Evolutionary conservation across 2,113 vertebrate genomes (phyloP).

Genomic region (Xenopus tropicalis): DNA sequence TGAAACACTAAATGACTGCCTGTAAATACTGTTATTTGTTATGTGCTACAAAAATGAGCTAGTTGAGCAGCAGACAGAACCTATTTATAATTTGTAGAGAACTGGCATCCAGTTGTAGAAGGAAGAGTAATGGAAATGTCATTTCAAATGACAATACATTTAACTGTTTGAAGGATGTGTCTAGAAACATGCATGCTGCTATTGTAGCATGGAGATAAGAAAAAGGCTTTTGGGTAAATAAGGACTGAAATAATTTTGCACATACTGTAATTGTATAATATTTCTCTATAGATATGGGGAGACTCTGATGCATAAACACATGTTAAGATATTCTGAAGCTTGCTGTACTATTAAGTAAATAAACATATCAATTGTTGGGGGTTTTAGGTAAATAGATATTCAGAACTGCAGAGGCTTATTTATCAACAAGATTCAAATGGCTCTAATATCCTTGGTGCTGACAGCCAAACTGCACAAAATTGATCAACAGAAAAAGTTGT

Average conservation of each 20-base stretch:
- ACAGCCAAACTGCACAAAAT: too few species aligned
- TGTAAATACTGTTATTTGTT: constrained; percentile 46
- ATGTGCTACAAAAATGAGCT: constrained; percentile 41
- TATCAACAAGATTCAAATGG: background rate
- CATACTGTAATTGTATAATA: constrained; percentile 19
- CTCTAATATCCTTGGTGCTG: too few species aligned
- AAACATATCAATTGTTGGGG: background rate
- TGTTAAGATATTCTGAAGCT: background rate
- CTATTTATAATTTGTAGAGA: constrained; percentile 44
- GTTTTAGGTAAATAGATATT: background rate
- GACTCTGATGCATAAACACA: background rate
- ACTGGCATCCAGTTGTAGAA: constrained; percentile 41
- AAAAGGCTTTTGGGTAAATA: constrained; percentile 23
- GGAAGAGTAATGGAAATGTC: constrained; percentile 43
- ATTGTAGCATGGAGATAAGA: constrained; percentile 34
- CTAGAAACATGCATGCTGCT: constrained; percentile 22
- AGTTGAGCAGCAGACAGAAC: constrained; percentile 40
- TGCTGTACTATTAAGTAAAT: background rate
- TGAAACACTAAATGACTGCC: constrained; percentile 44
- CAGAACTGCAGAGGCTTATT: background rate
- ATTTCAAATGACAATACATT: constrained; percentile 44
- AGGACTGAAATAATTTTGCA: constrained; percentile 17
- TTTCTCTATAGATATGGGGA: constrained; percentile 1
- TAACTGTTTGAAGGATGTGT: constrained; percentile 44
- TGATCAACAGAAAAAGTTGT: too few species aligned